Evolutionary conservation across 2,113 vertebrate species (phyloP).

Genomic region (Cheirogaleus medius): DNA sequence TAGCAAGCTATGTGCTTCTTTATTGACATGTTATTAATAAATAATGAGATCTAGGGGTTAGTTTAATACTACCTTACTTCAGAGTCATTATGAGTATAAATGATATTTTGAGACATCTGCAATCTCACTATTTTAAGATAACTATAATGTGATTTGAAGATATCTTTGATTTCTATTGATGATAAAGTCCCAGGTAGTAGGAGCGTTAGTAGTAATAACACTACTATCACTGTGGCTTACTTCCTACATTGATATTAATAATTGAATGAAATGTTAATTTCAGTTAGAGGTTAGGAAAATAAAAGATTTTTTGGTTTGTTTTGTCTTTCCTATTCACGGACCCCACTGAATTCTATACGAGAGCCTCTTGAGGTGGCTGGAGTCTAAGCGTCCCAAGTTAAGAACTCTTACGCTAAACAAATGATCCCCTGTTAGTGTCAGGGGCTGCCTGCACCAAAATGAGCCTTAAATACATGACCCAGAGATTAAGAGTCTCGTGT

Average conservation of each 20-base stretch:
- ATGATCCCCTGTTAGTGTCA: not conserved
- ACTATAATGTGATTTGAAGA: not conserved
- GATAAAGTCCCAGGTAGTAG: not conserved
- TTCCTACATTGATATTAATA: not conserved
- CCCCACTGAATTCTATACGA: not conserved
- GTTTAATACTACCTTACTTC: not conserved
- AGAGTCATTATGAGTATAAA: not conserved
- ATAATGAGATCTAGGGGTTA: not conserved
- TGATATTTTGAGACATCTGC: not conserved
- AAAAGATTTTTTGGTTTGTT: not conserved
- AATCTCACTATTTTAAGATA: not conserved
- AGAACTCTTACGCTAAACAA: not conserved
- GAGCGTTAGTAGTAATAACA: not conserved
- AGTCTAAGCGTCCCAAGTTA: not conserved
- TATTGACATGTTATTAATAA: not conserved
- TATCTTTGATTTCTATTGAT: not conserved
- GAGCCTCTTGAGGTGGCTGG: not conserved
- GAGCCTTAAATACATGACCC: not conserved
- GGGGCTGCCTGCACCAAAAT: not conserved
- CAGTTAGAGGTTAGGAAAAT: not conserved
- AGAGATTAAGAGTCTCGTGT: not conserved
- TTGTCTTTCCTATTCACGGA: not conserved
- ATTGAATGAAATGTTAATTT: not conserved
- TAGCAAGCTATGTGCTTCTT: not conserved
- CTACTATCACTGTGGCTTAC: not conserved